phyloP scores from a whole-genome alignment of 2,113 vertebrate species.

The Festucalex cinctus region DNA sequence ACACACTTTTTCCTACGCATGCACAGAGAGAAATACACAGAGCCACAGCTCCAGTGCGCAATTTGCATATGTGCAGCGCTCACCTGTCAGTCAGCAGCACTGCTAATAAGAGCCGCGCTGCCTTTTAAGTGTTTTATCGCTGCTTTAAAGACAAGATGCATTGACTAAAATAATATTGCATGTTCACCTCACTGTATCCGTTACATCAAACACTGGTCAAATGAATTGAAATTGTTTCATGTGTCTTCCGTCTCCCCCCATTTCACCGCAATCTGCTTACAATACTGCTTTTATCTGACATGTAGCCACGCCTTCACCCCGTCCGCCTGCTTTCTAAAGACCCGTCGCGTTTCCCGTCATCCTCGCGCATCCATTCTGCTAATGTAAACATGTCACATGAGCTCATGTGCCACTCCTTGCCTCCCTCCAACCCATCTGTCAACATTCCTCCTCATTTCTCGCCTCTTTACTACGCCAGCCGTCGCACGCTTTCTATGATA shows the following conservation, averaged over 20 bases:
- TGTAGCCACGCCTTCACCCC: neutral
- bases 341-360: conserved; percentile 19
- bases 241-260: neutral
- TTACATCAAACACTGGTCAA: neutral
- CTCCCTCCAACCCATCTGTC: conserved; percentile 41
- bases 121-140: conserved; percentile 12
- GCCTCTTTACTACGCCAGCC: neutral
- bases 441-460: conserved; percentile 3
- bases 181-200: neutral
- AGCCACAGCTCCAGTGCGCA: neutral
- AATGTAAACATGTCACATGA: conserved; percentile 19
- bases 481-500: conserved; percentile 20
- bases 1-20: neutral
- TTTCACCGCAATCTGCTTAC: no score
- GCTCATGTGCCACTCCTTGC: conserved; percentile 11
- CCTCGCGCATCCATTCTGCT: conserved; percentile 9
- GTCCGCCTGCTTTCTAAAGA: neutral
- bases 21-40: neutral
- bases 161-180: neutral
- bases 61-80: conserved; percentile 3
- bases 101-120: conserved; percentile 23
- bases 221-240: neutral
- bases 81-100: conserved; percentile 27
- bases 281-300: neutral
- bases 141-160: neutral